Evolutionary conservation across 1,140 invertebrate species (phyloP).

Genomic region (Nomia melanderi): DNA sequence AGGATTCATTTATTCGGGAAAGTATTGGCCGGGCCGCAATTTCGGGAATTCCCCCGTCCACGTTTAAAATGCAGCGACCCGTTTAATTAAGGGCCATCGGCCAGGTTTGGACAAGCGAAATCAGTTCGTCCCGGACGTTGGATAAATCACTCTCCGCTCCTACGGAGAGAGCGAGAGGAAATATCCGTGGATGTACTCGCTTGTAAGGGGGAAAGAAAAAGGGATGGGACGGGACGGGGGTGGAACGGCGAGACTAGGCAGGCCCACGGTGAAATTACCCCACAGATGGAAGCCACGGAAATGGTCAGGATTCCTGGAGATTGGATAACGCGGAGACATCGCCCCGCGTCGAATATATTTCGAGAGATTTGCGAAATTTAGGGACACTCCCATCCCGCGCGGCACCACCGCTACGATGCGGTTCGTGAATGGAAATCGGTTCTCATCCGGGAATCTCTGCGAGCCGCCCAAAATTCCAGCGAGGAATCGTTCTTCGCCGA

Average conservation of each 20-base stretch:
- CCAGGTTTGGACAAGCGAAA: not conserved
- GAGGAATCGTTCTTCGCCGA: not conserved
- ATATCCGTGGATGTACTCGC: not conserved
- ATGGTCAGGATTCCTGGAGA: slow-evolving; percentile 45
- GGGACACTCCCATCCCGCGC: not conserved
- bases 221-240: too few species aligned
- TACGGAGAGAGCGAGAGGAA: not conserved
- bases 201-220: not conserved
- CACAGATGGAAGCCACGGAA: slow-evolving; percentile 29
- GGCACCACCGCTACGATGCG: not conserved
- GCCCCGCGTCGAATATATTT: slow-evolving; percentile 52
- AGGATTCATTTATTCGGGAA: slow-evolving; percentile 31
- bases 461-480: not conserved
- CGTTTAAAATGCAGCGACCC: slow-evolving; percentile 39
- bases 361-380: slow-evolving; percentile 57
- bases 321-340: slow-evolving; percentile 49
- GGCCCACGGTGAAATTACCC: slow-evolving; percentile 57
- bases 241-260: not conserved
- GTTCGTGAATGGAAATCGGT: not conserved
- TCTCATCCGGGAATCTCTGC: not conserved
- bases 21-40: slow-evolving; percentile 21
- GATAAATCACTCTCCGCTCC: slow-evolving; percentile 54
- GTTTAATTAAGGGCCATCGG: slow-evolving; percentile 42
- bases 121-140: slow-evolving; percentile 31
- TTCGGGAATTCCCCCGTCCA: slow-evolving; percentile 3